These are phyloP conservation scores for Dasypolia templi DNA, from an alignment of 2,888 invertebrate genomes.

Conservation along the genomic window DNA sequence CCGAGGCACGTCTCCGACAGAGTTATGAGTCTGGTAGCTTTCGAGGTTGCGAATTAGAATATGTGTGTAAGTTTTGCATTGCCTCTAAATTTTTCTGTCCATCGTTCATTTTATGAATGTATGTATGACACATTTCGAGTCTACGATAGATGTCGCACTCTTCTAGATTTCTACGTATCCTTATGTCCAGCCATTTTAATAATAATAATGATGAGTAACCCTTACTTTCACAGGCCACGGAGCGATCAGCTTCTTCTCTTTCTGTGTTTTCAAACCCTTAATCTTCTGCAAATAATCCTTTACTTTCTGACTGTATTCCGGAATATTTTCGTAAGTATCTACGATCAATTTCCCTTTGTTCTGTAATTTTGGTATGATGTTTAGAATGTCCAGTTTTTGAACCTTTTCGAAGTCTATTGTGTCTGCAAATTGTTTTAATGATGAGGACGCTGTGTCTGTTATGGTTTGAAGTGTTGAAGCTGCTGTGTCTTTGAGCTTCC, in stretches of 20 bases:
- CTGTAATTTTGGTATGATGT: conserved; percentile 73
- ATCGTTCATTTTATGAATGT: not conserved
- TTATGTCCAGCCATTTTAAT: not conserved
- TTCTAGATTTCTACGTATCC: not conserved
- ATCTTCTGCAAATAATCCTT: conserved; percentile 50
- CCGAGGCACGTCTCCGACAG: too few species aligned
- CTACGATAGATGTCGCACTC: not conserved
- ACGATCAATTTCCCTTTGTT: conserved; percentile 61
- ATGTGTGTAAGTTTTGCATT: not conserved
- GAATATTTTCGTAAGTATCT: conserved; percentile 56
- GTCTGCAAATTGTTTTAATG: conserved; percentile 70
- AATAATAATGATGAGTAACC: conserved; percentile 54
- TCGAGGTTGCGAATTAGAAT: too few species aligned
- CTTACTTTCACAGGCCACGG: conserved; percentile 69
- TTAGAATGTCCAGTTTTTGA: conserved; percentile 73
- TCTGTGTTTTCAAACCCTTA: conserved; percentile 52
- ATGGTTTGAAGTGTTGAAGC: conserved; percentile 71
- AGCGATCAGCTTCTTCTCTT: conserved; percentile 60
- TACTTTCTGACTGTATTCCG: conserved; percentile 55
- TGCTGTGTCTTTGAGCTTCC: conserved; percentile 77
- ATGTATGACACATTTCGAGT: not conserved
- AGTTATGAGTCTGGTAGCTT: too few species aligned
- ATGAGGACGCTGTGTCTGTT: conserved; percentile 68
- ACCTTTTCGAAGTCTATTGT: conserved; percentile 76
- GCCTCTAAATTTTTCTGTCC: not conserved